Conservation (phyloP, 2,797 vertebrate genomes). For the Gambelia wislizenii region DNA sequence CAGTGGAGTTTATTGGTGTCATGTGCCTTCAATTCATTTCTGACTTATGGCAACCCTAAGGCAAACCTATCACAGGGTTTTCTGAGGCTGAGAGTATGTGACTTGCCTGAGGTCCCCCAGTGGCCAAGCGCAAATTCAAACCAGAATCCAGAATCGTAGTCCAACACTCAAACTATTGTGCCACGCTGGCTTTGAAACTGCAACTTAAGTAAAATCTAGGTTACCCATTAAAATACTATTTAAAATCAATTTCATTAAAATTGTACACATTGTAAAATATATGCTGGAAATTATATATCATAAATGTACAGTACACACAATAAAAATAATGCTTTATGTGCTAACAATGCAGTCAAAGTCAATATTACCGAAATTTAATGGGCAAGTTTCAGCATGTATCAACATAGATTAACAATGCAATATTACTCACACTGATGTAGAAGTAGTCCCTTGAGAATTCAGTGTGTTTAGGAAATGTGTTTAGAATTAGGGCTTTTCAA, state of each 20-base stretch:
- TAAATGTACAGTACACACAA: neutral
- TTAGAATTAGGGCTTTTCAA: neutral
- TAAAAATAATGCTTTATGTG: neutral
- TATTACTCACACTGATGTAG: neutral
- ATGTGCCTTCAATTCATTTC: too few relatives aligned
- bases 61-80: too few relatives aligned
- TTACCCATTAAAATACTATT: neutral
- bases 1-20: too few relatives aligned
- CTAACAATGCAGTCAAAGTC: neutral
- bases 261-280: neutral
- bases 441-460: neutral
- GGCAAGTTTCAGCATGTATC: neutral
- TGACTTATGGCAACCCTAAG: too few relatives aligned
- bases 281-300: neutral
- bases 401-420: neutral
- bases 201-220: neutral
- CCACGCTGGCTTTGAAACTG: neutral
- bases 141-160: too few relatives aligned
- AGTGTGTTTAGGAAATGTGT: neutral
- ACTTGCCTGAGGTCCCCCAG: too few relatives aligned
- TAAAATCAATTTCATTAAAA: neutral
- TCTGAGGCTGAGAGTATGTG: too few relatives aligned
- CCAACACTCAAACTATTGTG: too few relatives aligned
- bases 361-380: conserved; percentile 32
- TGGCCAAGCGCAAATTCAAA: too few relatives aligned